phyloP scores from a whole-genome alignment of 2,113 vertebrate genomes.

The Thalassarche chlororhynchos region DNA sequence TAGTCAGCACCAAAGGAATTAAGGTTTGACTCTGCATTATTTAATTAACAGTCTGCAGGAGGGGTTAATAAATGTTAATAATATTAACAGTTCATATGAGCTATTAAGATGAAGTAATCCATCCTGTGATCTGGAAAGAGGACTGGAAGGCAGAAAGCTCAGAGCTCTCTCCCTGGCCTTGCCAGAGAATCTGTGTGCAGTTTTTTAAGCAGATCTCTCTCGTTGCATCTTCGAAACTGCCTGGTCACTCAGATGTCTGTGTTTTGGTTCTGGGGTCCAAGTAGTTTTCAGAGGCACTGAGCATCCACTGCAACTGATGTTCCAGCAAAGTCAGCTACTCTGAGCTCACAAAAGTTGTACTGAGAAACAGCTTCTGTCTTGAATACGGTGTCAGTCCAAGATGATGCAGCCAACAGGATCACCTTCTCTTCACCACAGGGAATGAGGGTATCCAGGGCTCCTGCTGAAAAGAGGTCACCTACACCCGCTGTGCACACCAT shows the following conservation, averaged over 20 bases:
- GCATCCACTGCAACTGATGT: neutral
- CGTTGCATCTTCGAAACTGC: neutral
- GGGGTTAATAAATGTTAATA: conserved; percentile 52
- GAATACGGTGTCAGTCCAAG: neutral
- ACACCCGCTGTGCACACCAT: neutral
- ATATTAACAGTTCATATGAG: neutral
- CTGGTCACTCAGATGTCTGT: neutral
- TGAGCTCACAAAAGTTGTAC: neutral
- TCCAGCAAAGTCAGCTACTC: neutral
- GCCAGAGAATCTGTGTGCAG: neutral
- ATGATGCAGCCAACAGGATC: neutral
- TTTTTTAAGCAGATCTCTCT: neutral
- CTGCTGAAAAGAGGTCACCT: conserved; percentile 50
- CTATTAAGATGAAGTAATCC: neutral
- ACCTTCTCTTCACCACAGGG: neutral
- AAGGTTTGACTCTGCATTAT: conserved; percentile 19
- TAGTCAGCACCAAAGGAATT: conserved; percentile 38
- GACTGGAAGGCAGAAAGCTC: neutral
- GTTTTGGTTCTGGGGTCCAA: neutral
- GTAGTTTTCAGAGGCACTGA: neutral
- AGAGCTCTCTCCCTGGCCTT: neutral
- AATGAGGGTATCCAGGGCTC: neutral
- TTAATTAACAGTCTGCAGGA: conserved; percentile 38
- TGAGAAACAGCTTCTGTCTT: neutral
- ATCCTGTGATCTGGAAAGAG: neutral